A percentile compares a stretch with the other conserved stretches of the same genome.
Conservation (phyloP, 2,888 invertebrate genomes). For the Folsomia manolachei region DNA sequence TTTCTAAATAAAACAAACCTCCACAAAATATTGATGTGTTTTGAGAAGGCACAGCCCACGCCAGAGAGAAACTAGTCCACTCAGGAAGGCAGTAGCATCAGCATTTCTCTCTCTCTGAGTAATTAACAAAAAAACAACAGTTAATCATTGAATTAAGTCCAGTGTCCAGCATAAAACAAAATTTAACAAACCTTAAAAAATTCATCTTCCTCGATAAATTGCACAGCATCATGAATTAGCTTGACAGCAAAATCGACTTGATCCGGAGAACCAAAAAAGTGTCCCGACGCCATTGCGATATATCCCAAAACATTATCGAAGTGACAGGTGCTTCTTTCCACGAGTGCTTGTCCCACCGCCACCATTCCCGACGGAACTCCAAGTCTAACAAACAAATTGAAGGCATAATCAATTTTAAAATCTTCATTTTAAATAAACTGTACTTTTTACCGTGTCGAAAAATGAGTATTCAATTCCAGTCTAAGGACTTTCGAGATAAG, state of each 20-base stretch:
- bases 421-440: neutral
- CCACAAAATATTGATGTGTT: constrained; percentile 9
- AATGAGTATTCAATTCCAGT: constrained; percentile 31
- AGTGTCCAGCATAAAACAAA: neutral
- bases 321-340: constrained; percentile 7
- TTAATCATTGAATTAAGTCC: neutral
- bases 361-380: constrained; percentile 23
- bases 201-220: neutral
- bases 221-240: constrained; percentile 9
- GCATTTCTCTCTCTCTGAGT: neutral
- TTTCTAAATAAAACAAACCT: neutral
- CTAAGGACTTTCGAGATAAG: constrained; percentile 18
- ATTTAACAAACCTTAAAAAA: neutral
- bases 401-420: neutral
- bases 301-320: constrained; percentile 26
- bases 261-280: constrained; percentile 21
- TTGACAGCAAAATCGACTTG: constrained; percentile 9
- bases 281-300: constrained; percentile 20
- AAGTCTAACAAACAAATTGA: constrained; percentile 18
- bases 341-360: constrained; percentile 17
- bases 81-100: neutral
- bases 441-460: constrained; percentile 23
- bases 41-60: constrained; percentile 4
- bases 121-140: neutral
- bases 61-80: neutral